Evolutionary conservation across 2,888 invertebrate genomes (phyloP), one percentile per base, ranked within the genome.

Genomic region (Nasonia oneida): DNA sequence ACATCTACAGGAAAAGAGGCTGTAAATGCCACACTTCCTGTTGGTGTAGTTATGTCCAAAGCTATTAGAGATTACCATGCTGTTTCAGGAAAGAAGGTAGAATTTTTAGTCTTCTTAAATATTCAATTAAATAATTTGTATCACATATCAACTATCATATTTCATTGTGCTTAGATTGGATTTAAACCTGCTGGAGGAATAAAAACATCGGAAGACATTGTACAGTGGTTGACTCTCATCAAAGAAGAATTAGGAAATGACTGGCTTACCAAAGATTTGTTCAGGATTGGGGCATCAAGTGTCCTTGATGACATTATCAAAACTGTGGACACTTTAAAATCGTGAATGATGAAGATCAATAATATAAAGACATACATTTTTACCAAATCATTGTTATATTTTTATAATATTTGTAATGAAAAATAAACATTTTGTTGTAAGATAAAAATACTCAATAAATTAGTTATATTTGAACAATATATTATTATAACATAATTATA

Each of bases 111-210:
- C 64, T 76, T 67, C 39, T 71, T 47, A 61, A 37, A 6, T 37
- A 71, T 39, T 8, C 5, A 86, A n/a, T 37, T 42, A 81, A 47
- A 70, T 53, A 53, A 29, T 37, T 37, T 47, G 3, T 33, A 33
- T 23, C 67, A 50, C 23, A 80, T 33, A 47, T 81, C 74, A 64
- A 83, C 83, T 78, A n/a, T 29, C n/a, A 80, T 78, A 80, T 74
- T 42, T 78, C 76, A 86, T 88, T 85, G 87, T 84, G 89, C 91
- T 71, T 91, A 98, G 97, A 96, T 99, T 87, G 99, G 99, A 2
- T 95, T 99, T 85, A 99, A 99, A 94, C 99, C 99, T 33, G 99
- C 99, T 33, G 99, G 99, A 23, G 99, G 99, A 12, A 97, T 99
- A 74, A 95, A 97, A 88, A 97, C 97, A 0, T 95, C 96, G 0